Evolutionary conservation across 2,888 invertebrate genomes (phyloP).

Genomic region (Lysandra bellargus): DNA sequence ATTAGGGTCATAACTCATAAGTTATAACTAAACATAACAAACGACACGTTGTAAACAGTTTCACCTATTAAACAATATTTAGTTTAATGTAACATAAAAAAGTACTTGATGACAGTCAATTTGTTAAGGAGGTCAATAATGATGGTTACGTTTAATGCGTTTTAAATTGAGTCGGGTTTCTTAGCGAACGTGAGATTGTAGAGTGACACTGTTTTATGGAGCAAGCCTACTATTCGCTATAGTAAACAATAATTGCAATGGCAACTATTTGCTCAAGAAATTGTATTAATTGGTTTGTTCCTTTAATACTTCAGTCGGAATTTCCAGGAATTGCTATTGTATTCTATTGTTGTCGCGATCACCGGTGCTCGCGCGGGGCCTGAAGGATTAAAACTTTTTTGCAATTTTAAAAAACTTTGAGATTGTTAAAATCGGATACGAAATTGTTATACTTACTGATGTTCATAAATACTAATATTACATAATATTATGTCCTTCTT

Average conservation of each 20-base stretch:
- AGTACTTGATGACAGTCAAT: slow-evolving; percentile 23
- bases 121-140: slow-evolving; percentile 24
- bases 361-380: too few relatives aligned
- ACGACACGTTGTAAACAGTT: not conserved
- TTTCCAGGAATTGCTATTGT: too few relatives aligned
- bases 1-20: not conserved
- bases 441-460: too few relatives aligned
- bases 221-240: not conserved
- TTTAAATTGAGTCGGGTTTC: slow-evolving; percentile 18
- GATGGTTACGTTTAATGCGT: slow-evolving; percentile 22
- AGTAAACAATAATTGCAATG: not conserved
- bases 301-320: too few relatives aligned
- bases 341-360: too few relatives aligned
- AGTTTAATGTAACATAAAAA: slow-evolving; percentile 8
- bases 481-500: too few relatives aligned
- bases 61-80: slow-evolving; percentile 20
- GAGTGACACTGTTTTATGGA: slow-evolving; percentile 16
- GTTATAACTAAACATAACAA: not conserved
- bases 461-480: too few relatives aligned
- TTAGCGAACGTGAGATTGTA: slow-evolving; percentile 14
- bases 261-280: not conserved
- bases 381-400: too few relatives aligned
- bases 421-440: too few relatives aligned
- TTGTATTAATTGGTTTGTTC: not conserved
- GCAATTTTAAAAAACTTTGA: too few relatives aligned